Conservation (phyloP, 2,888 invertebrate genomes). For the Bimastos eiseni region DNA sequence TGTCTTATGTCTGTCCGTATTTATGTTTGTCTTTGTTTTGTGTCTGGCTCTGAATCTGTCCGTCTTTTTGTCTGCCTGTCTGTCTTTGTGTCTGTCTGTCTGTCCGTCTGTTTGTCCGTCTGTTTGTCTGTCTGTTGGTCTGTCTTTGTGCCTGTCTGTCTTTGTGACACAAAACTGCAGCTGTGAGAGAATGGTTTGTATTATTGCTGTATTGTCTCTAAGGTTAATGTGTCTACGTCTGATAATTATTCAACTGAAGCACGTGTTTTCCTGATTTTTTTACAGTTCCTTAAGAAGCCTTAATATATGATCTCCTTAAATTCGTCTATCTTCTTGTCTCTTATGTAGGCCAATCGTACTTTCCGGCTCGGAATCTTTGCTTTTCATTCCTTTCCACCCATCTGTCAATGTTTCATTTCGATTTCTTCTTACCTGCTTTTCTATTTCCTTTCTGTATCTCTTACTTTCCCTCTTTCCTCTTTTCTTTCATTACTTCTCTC, state of each 20-base stretch:
- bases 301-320: background rate
- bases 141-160: no score
- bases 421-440: no score
- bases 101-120: no score
- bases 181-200: background rate
- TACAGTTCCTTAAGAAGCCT: background rate
- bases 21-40: no score
- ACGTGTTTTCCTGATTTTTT: background rate
- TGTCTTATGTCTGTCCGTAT: background rate
- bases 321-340: background rate
- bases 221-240: background rate
- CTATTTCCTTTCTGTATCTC: no score
- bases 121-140: no score
- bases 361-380: background rate
- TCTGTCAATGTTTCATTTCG: background rate
- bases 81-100: background rate
- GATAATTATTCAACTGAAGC: background rate
- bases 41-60: background rate
- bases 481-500: no score
- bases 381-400: background rate
- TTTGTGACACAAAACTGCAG: no score
- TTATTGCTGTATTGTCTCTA: background rate
- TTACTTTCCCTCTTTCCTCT: no score
- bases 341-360: background rate
- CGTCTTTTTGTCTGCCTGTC: background rate